Conservation (phyloP, 2,113 vertebrate species). For the Onychorhynchus coronatus region DNA sequence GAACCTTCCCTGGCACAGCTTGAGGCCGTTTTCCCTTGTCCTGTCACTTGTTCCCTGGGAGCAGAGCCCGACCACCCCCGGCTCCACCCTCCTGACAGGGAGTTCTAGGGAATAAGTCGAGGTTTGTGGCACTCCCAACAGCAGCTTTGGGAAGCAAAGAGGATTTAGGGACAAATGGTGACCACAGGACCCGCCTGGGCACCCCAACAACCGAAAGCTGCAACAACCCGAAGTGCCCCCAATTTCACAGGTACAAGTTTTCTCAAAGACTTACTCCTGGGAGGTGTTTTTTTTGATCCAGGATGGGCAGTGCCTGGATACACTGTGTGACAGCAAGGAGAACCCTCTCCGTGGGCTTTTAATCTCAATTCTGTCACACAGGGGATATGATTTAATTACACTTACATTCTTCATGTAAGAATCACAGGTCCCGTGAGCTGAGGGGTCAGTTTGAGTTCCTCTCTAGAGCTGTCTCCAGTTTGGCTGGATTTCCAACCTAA, state of each 20-base stretch:
- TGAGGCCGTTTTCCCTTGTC: not conserved
- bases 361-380: not conserved
- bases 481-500: not conserved
- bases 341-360: not conserved
- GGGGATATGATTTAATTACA: not conserved
- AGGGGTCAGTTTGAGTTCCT: conserved; percentile 92
- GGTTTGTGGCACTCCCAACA: not conserved
- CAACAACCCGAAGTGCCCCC: not conserved
- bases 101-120: not conserved
- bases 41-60: not conserved
- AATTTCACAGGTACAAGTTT: not conserved
- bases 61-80: not conserved
- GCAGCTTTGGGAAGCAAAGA: not conserved
- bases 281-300: not conserved
- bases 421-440: conserved; percentile 86
- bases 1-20: not conserved
- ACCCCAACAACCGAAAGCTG: too few species aligned
- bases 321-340: rapidly evolving
- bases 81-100: not conserved
- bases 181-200: not conserved
- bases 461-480: conserved; percentile 26
- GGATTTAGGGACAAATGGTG: not conserved
- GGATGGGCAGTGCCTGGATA: not conserved
- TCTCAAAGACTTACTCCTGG: not conserved
- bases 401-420: conserved; percentile 88